A percentile compares a stretch with the other conserved stretches of the same genome.
phyloP scores from a whole-genome alignment of 2,888 invertebrate species.

The Abrostola tripartita region DNA sequence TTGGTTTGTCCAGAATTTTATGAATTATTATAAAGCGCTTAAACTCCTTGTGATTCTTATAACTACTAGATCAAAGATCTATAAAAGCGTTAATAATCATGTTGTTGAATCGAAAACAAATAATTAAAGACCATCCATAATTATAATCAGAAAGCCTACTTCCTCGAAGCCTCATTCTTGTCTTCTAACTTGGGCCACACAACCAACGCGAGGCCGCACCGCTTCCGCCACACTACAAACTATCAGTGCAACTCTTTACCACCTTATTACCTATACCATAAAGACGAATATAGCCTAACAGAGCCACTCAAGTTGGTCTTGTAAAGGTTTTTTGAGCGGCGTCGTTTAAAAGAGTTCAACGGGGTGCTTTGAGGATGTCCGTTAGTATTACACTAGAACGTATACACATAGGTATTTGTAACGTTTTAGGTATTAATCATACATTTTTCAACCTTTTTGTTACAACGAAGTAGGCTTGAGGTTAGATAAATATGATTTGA shows the following conservation, averaged over 20 bases:
- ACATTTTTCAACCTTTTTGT: conserved; percentile 1
- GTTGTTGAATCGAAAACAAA: no score
- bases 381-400: conserved; percentile 53
- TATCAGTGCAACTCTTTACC: conserved; percentile 32
- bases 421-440: conserved; percentile 6
- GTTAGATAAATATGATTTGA: neutral
- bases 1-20: no score
- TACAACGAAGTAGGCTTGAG: neutral
- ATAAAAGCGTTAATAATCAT: no score
- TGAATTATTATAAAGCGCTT: no score
- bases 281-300: conserved; percentile 43
- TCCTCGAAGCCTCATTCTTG: conserved; percentile 30
- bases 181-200: conserved; percentile 61
- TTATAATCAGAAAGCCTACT: conserved; percentile 2
- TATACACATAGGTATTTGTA: conserved; percentile 29
- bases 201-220: conserved; percentile 69
- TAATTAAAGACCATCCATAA: no score
- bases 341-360: conserved; percentile 78
- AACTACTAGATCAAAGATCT: no score
- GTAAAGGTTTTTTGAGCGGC: conserved; percentile 64
- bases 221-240: conserved; percentile 71
- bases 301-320: conserved; percentile 2
- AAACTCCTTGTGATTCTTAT: no score
- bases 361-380: conserved; percentile 76
- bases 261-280: conserved; percentile 48